Evolutionary conservation across 1,140 invertebrate genomes (phyloP), one percentile per base, ranked within the genome.

Genomic region (Halictus rubicundus): DNA sequence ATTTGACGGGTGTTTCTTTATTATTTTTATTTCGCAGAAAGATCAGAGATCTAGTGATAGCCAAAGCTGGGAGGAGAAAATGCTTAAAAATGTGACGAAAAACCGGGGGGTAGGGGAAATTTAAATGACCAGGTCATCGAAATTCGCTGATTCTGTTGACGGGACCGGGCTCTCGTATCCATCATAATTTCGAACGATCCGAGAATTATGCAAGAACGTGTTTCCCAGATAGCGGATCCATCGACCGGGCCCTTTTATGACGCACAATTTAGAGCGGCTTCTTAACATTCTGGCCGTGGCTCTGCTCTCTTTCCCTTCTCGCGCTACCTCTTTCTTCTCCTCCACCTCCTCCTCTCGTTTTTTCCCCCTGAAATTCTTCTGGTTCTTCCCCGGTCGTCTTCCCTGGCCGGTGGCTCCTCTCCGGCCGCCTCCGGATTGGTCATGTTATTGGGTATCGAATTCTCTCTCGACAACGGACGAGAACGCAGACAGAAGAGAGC

Each of bases 371-470:
- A 77, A 61, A 80, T 81, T 86, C 66, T 79, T 74, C n/a, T 37
- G 75, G 64, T 63, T 85, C 68, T 74, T 78, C 60, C 59, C 61
- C 57, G 27, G 57, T 27, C 46, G 59, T 42, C 12, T n/a, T 57
- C 54, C 1, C 21, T n/a, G 54, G n/a, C 27, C 37, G 27, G 27
- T 49, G 49, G 49, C 77, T 68, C 74, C 76, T 61, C 65, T 9
- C 49, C 6, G 14, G 49, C 8, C 8, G 37, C 70, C 32, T 52
- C 19, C 39, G 54, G 78, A 73, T 74, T 61, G 73, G 76, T 73
- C 78, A 60, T 72, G 68, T 81, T 81, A 70, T 80, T 77, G 83
- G 59, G 86, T 87, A 86, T 89, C 87, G 87, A 88, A 84, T 87
- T 85, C 82, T 79, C 72, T 77, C 16, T 57, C 70, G 65, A 85